Base-by-base conservation (phyloP, 1,140 invertebrate genomes). In the Bombus waltoni region DNA sequence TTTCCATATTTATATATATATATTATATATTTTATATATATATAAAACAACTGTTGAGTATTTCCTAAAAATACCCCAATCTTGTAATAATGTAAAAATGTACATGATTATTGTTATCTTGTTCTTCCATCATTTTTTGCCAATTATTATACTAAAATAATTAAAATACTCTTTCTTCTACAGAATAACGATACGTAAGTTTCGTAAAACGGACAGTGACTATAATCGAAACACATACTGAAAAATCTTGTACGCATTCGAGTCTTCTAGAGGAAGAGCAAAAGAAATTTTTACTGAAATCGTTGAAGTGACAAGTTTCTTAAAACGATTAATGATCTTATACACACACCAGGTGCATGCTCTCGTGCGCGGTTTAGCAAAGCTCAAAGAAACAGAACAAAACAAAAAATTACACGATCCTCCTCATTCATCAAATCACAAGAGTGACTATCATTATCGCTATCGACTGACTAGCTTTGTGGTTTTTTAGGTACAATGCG, bases 401-500 rank as follows among this genome's bases (percentile, higher is more conserved):
- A 6, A 18, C 18, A 70, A 79, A 65, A 85, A 10, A 25, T n/a
- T 38, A 62, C 32, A 47, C 53, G 71, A 86, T 71, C 47, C 53
- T 22, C 13, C 13, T 44, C 38, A 68, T 62, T 40, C 22, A 47
- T 25, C n/a, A 28, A n/a, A 65, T 47, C n/a, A 42, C 40, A 42
- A 25, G 32, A 57, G 22, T 44, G 47, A 53, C 47, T 53, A 53
- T 53, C 18, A 22, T 53, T 53, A 53, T 53, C 47, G 65, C 70
- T 81, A 82, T 81, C 66, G 76, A 89, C 85, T 89, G 84, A 89
- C 80, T 76, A 83, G 87, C 72, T 90, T 85, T 91, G 72, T 91
- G 82, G 80, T 91, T 93, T 86, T 94, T 90, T 94, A 94, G 94
- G 93, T 94, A 38, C 88, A 92, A 92, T 89, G 87, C 88, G n/a